Evolutionary conservation across 2,797 vertebrate species (phyloP).

Genomic region (Cebuella pygmaea): DNA sequence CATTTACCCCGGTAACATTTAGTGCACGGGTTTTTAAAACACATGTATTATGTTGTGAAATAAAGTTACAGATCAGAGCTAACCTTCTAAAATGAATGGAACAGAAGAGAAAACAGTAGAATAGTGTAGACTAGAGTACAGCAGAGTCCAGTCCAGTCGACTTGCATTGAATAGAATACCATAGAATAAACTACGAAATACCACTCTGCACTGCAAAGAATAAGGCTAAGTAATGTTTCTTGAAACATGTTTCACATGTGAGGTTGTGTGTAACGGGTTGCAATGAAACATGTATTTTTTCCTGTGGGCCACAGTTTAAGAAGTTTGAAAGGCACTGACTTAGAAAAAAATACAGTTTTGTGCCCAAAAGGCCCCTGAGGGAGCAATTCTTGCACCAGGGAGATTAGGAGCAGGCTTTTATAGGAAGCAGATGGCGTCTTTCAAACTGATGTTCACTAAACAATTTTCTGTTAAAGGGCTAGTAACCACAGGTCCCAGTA

Average conservation of each 20-base stretch:
- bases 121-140: neutral
- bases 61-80: neutral
- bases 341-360: neutral
- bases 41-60: conserved; percentile 37
- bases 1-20: conserved; percentile 1
- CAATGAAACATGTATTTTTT: neutral
- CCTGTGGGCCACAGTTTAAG: neutral
- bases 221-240: neutral
- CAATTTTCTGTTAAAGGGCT: conserved; percentile 58
- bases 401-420: conserved; percentile 27
- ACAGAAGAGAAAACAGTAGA: neutral
- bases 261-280: neutral
- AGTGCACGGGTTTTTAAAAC: neutral
- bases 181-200: neutral
- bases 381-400: conserved; percentile 24
- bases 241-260: neutral
- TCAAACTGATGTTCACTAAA: conserved; percentile 56
- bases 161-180: neutral
- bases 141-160: neutral
- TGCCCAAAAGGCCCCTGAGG: neutral
- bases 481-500: conserved; percentile 52
- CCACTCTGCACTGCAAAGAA: neutral
- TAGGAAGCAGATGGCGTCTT: conserved; percentile 48
- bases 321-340: conserved; percentile 24
- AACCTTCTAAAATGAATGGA: conserved; percentile 8